Conservation (phyloP, 2,888 invertebrate species). For the Lobophora halterata region DNA sequence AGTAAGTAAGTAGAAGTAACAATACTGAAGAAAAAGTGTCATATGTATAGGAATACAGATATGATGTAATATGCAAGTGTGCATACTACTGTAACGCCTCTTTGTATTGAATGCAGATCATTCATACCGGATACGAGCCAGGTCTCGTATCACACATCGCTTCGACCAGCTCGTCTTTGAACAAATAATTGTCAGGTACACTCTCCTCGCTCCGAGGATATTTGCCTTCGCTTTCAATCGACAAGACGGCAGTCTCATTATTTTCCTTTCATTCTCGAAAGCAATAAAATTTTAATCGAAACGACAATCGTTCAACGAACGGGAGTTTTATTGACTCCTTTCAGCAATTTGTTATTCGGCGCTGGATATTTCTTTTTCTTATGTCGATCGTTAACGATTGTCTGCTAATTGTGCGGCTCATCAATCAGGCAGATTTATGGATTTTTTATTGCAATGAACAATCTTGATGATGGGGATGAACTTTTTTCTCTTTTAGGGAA, state of each 20-base stretch:
- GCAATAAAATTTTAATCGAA: constrained; percentile 28
- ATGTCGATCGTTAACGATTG: constrained; percentile 11
- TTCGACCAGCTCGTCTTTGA: too few relatives aligned
- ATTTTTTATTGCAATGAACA: constrained; percentile 9
- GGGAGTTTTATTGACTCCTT: constrained; percentile 25
- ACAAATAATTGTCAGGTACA: too few relatives aligned
- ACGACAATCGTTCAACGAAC: constrained; percentile 22
- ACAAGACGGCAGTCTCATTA: constrained; percentile 15
- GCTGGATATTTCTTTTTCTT: constrained; percentile 16
- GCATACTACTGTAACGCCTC: too few relatives aligned
- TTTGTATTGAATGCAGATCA: too few relatives aligned
- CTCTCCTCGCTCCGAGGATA: too few relatives aligned
- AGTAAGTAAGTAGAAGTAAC: too few relatives aligned
- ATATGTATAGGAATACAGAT: too few relatives aligned
- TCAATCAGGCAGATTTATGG: constrained; percentile 8
- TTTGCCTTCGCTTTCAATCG: constrained; percentile 7
- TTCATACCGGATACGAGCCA: too few relatives aligned
- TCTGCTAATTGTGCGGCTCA: constrained; percentile 13
- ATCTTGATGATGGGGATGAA: constrained; percentile 1
- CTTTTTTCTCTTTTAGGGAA: too few relatives aligned
- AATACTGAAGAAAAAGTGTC: too few relatives aligned
- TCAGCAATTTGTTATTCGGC: constrained; percentile 20
- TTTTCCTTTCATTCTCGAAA: constrained; percentile 23
- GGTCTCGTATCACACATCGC: too few relatives aligned
- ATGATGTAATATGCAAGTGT: too few relatives aligned